A percentile compares a stretch with the other conserved stretches of the same genome.
phyloP scores from a whole-genome alignment of 92 coral and sea anemone species.

The Plumapathes pennacea region DNA sequence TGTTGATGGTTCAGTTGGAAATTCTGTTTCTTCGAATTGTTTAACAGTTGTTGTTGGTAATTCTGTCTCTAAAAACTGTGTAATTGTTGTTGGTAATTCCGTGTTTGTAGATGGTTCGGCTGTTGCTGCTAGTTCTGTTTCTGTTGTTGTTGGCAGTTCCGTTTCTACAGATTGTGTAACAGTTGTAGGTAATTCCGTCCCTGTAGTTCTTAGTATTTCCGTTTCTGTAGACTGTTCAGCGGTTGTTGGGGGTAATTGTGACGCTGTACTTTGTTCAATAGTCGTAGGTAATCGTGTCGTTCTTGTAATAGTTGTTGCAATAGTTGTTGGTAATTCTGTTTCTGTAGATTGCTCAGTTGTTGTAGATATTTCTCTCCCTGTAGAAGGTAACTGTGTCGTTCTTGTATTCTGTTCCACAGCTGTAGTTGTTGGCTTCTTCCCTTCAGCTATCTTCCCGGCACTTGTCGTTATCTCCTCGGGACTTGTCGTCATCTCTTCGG shows the following conservation, averaged over 20 bases:
- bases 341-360: too few species aligned
- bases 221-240: conserved; percentile 8
- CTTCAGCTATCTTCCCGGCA: not conserved
- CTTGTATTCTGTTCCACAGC: too few species aligned
- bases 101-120: conserved; percentile 14
- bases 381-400: conserved; percentile 23
- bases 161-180: not conserved
- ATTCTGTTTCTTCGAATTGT: not conserved
- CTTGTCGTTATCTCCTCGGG: not conserved
- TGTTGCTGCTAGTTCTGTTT: conserved; percentile 2
- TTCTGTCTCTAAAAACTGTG: not conserved
- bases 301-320: conserved; percentile 2
- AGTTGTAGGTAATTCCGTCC: conserved; percentile 16
- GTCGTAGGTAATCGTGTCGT: conserved; percentile 7
- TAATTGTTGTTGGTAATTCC: not conserved
- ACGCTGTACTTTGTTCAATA: conserved; percentile 6
- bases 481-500: not conserved
- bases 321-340: too few species aligned
- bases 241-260: conserved; percentile 9
- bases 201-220: not conserved
- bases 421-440: not conserved
- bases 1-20: not conserved
- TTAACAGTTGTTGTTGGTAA: conserved; percentile 9
- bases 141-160: conserved; percentile 21
- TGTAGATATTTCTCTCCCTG: too few species aligned